A percentile compares a stretch with the other conserved stretches of the same genome.
phyloP scores from a whole-genome alignment of 2,113 vertebrate genomes.

The Oreochromis tanganicae region DNA sequence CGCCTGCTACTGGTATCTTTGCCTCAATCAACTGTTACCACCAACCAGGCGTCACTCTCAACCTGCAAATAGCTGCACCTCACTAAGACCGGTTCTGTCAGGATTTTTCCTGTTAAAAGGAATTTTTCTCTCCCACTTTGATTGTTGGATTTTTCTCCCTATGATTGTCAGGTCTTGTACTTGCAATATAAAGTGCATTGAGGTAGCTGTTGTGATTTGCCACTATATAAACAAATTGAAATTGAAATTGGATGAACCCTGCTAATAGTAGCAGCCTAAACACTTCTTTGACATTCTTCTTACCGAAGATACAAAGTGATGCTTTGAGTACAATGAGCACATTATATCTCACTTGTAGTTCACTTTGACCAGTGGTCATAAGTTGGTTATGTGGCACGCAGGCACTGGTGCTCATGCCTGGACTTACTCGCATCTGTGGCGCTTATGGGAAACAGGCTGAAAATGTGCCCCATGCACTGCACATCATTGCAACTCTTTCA shows the following conservation, averaged over 20 bases:
- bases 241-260: background rate
- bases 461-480: background rate
- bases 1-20: background rate
- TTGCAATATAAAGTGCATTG: background rate
- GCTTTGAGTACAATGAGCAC: constrained; percentile 18
- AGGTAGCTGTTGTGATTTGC: background rate
- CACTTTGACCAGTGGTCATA: constrained; percentile 19
- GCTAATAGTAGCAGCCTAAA: background rate
- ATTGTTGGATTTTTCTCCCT: background rate
- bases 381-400: constrained; percentile 25
- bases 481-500: constrained; percentile 7
- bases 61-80: background rate
- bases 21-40: background rate
- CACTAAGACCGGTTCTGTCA: background rate
- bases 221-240: background rate
- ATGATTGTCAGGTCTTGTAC: background rate
- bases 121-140: background rate
- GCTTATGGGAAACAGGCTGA: constrained; percentile 34
- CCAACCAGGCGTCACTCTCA: background rate
- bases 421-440: constrained; percentile 4
- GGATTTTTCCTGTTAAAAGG: background rate
- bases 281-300: background rate
- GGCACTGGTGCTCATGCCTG: constrained; percentile 25
- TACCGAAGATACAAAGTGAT: constrained; percentile 4
- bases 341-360: constrained; percentile 30